Base-by-base conservation (phyloP, 2,113 vertebrate genomes). In the Ophthalmolycus amberensis region DNA sequence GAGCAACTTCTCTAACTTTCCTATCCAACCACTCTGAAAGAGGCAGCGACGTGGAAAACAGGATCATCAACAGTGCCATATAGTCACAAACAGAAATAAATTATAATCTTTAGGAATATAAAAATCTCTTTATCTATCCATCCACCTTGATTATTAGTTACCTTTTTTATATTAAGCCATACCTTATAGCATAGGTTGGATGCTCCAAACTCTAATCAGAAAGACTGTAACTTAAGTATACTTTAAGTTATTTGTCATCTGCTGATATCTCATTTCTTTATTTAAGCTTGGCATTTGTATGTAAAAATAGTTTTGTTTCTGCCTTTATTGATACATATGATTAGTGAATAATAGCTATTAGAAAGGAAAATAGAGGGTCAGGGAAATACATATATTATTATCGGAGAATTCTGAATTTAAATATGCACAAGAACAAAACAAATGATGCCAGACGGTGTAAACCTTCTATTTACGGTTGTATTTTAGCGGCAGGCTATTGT, bases 1-100 rank as follows among this genome's bases (percentile, higher is more conserved):
- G 80, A 67, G 34, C 16, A 66, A 86, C 64, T 71, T 79, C 67
- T 76, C 56, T 44, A 75, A 83, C 76, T 79, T 79, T 79, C 16
- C 40, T 5, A 50, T 85, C 63, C 18, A 75, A 67, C 18, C 67
- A 75, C 76, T 75, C 10, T 64, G 52, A 78, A 71, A 59, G 4
- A 25, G 20, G 42, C 52, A 40, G 3, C 38, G 34, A 52, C 15
- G 62, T 65, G 18, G 37, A 68, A 59, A 75, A 74, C 5, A 42
- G 15, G 46, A 60, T 34, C 46, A 73, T 42, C 6, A 77, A 46
- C 56, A 20, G 25, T 42, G 5, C 15, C 42, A 71, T 54, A 34
- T 50, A 74, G 66, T 72, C 32, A 82, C 60, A 75, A 59, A 63
- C 22, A 34, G 0, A 73, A 59, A 42, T 18, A 50, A 3, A 18